Conservation (phyloP, 2,113 vertebrate species). For the Himantopus leucocephalus region DNA sequence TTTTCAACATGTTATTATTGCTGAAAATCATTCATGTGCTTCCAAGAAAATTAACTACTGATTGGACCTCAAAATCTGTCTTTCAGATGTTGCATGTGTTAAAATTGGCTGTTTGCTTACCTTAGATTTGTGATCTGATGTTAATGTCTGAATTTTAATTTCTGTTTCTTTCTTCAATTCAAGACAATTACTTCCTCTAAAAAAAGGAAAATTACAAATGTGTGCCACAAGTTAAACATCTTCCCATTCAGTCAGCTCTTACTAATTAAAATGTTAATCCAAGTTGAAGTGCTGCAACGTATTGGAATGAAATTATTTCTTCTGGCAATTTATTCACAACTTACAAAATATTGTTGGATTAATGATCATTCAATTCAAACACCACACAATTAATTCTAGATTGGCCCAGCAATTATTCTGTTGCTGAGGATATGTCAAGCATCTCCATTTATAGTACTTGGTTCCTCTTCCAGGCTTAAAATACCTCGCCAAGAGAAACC, state of each 20-base stretch:
- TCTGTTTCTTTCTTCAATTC: constrained; percentile 99
- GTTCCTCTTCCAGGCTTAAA: constrained; percentile 39
- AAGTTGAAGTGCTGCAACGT: constrained; percentile 13
- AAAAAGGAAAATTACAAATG: constrained; percentile 63
- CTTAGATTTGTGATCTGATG: constrained; percentile 94
- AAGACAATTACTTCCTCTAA: constrained; percentile 93
- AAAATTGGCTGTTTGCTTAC: constrained; percentile 76
- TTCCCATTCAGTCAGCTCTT: constrained; percentile 35
- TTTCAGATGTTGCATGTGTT: neutral
- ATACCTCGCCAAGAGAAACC: constrained; percentile 48
- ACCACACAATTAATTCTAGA: constrained; percentile 51
- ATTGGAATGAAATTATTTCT: constrained; percentile 53
- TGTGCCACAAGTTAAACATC: constrained; percentile 65
- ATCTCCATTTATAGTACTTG: constrained; percentile 57
- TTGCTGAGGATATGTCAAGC: constrained; percentile 26
- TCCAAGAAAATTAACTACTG: constrained; percentile 44
- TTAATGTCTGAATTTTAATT: constrained; percentile 91
- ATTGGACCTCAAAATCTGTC: neutral
- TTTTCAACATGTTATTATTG: constrained; percentile 16
- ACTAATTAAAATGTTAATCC: constrained; percentile 69
- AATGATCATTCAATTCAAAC: constrained; percentile 64
- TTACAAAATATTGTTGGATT: constrained; percentile 65
- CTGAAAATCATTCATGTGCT: constrained; percentile 23
- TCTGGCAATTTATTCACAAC: constrained; percentile 61
- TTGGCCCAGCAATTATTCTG: constrained; percentile 54